Base-by-base conservation (phyloP, 1,140 invertebrate species). In the Micrasema longulum region DNA sequence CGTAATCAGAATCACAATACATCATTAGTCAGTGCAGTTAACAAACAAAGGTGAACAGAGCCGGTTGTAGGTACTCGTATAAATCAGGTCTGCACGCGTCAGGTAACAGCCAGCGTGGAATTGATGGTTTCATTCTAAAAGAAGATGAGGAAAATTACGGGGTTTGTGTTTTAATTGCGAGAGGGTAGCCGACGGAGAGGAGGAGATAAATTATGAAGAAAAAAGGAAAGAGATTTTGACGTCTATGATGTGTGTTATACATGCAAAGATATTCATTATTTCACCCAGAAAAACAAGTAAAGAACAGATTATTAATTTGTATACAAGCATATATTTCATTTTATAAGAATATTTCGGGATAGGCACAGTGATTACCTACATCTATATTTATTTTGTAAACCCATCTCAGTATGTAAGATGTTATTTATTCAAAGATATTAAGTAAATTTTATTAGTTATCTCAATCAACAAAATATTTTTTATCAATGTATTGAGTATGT, bases 101-200 rank as follows among this genome's bases (percentile, higher is more conserved):
- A 47, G 60, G 12, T 43, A 63, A 63, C 26, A 38, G 57, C 36
- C 57, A 45, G 9, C 12, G 31, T 50, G 18, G 57, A 64, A 71
- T 71, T 71, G 69, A 71, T 64, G 57, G 69, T 63, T 53, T 63
- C 55, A 63, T 63, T 64, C 31, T 64, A 14, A 45, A 64, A 52
- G 45, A 55, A 43, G n/a, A 36, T 48, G 50, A 50, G 53, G 63
- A 38, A 67, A 72, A 72, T 66, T 72, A 66, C 43, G 52, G 57
- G 70, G 38, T 67, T 67, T 57, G 50, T 26, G 52, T 72, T 72
- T 72, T 72, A 72, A 72, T 72, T 72, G 70, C 70, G 38, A 20
- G 38, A 48, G 23, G 62, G 63, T 31, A 45, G 22, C 48, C 47
- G 11, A 62, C n/a, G 22, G 55, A 14, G 55, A 14, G 20, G 26